These are phyloP conservation scores for Leptinotarsa lineolata DNA, from an alignment of 1,140 invertebrate genomes.

Conservation along the genomic window DNA sequence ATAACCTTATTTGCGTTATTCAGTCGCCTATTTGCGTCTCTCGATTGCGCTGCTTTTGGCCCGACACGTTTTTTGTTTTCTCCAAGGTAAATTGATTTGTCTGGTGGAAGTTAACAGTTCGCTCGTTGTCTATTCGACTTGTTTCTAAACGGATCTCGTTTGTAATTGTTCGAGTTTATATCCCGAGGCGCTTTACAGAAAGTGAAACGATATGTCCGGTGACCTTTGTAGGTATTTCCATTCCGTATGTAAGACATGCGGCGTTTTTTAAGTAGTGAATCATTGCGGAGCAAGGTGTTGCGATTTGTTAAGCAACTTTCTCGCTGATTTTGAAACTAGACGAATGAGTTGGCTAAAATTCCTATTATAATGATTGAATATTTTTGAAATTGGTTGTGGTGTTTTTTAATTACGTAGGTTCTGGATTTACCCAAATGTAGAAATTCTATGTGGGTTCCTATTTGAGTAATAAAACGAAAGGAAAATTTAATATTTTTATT, in stretches of 20 bases:
- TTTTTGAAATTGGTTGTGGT: no score
- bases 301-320: neutral
- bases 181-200: conserved; percentile 14
- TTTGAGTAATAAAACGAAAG: no score
- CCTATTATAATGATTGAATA: no score
- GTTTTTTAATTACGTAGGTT: no score
- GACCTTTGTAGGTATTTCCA: conserved; percentile 3
- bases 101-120: neutral
- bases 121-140: neutral
- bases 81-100: conserved; percentile 15
- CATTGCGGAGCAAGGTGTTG: neutral
- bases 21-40: no score
- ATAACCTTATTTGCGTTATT: neutral
- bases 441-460: no score
- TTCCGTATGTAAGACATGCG: neutral
- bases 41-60: conserved; percentile 3
- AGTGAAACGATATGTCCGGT: conserved; percentile 20
- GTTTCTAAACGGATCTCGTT: conserved; percentile 14
- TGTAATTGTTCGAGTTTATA: neutral
- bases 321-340: neutral
- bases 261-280: neutral
- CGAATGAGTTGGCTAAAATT: neutral
- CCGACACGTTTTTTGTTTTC: conserved; percentile 8
- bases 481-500: no score
- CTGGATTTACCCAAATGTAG: no score